phyloP scores from a whole-genome alignment of 2,888 invertebrate species.

The Enchytraeus crypticus region DNA sequence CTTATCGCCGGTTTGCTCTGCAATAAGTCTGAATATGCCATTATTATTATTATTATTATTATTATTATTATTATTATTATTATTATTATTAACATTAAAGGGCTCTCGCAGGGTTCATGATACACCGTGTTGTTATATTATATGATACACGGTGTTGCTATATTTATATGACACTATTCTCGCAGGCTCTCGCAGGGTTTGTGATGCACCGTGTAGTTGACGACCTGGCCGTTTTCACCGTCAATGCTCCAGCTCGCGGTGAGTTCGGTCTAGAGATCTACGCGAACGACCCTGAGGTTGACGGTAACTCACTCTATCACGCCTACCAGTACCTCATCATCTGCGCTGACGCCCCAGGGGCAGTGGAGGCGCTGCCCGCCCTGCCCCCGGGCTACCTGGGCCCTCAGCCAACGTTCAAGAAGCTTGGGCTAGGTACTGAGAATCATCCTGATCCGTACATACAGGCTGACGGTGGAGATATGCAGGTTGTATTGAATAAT shows the following conservation, averaged over 20 bases:
- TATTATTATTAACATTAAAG: too few relatives aligned
- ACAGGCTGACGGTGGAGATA: conserved; percentile 38
- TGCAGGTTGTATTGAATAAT: conserved; percentile 28
- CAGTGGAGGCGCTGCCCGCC: conserved; percentile 39
- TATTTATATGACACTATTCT: too few relatives aligned
- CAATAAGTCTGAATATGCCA: too few relatives aligned
- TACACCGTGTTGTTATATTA: too few relatives aligned
- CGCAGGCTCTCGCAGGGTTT: conserved; percentile 38
- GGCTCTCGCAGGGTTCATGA: too few relatives aligned
- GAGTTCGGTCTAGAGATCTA: conserved; percentile 48
- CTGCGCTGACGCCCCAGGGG: conserved; percentile 39
- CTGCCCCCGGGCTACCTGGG: conserved; percentile 47
- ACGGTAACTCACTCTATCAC: conserved; percentile 46
- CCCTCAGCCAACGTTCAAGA: conserved; percentile 44
- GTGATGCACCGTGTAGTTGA: conserved; percentile 44
- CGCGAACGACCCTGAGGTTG: conserved; percentile 45
- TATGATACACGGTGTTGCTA: too few relatives aligned
- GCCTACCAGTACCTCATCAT: conserved; percentile 45
- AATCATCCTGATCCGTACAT: conserved; percentile 45
- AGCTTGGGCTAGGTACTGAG: conserved; percentile 38
- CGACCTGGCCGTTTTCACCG: conserved; percentile 45
- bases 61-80: too few relatives aligned
- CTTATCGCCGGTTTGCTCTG: too few relatives aligned
- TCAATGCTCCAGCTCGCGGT: conserved; percentile 42
- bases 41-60: too few relatives aligned